Conservation (phyloP, 2,888 invertebrate genomes). For the Gari tellinella region DNA sequence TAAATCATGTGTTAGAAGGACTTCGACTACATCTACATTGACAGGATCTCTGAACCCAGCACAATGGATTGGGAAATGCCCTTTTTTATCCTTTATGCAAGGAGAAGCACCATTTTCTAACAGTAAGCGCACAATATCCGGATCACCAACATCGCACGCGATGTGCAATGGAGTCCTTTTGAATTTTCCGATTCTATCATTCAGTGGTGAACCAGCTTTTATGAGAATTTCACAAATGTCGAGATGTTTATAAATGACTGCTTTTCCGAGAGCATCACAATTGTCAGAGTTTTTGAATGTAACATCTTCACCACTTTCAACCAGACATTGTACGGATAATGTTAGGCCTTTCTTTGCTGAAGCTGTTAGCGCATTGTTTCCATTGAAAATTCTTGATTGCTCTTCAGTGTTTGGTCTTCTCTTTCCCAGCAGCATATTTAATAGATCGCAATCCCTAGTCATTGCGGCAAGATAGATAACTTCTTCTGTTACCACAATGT, state of each 20-base stretch:
- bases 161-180: conserved; percentile 45
- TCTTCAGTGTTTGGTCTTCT: not conserved
- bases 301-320: conserved; percentile 2
- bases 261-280: conserved; percentile 14
- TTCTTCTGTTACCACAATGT: conserved; percentile 24
- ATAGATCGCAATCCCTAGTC: conserved; percentile 14
- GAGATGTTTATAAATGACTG: conserved; percentile 16
- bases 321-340: conserved; percentile 3
- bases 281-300: conserved; percentile 7
- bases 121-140: conserved; percentile 11
- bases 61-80: conserved; percentile 41
- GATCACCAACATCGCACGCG: conserved; percentile 30
- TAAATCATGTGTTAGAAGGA: conserved; percentile 12
- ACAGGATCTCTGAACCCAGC: conserved; percentile 36
- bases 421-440: conserved; percentile 4
- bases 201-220: conserved; percentile 25
- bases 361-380: conserved; percentile 32
- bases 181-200: conserved; percentile 25
- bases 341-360: conserved; percentile 28
- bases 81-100: conserved; percentile 32
- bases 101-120: conserved; percentile 19
- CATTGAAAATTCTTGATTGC: not conserved
- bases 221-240: conserved; percentile 19
- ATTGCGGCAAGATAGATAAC: conserved; percentile 34
- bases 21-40: conserved; percentile 14